These are phyloP conservation scores for Paramisgurnus dabryanus DNA, from an alignment of 2,113 vertebrate genomes.

Conservation along the genomic window DNA sequence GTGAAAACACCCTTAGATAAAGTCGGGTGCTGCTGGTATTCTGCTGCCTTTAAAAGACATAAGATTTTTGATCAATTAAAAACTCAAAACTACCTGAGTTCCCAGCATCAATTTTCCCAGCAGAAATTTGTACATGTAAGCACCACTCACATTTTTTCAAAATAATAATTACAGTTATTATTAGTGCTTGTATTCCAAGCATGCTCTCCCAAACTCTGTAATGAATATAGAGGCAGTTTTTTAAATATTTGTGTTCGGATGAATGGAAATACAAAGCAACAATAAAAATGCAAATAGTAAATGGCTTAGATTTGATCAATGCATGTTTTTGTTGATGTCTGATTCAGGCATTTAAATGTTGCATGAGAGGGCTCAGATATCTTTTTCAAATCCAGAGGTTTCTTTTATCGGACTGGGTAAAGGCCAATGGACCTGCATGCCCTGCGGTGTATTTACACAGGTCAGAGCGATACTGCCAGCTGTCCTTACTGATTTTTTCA, in stretches of 20 bases:
- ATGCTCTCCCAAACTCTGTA: neutral
- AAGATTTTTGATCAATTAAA: too few relatives aligned
- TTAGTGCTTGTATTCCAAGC: neutral
- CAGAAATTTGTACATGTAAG: too few relatives aligned
- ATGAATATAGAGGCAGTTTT: neutral
- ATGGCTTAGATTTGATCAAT: slow-evolving; percentile 23
- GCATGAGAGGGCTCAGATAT: slow-evolving; percentile 7
- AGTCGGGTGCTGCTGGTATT: too few relatives aligned
- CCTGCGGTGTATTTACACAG: neutral
- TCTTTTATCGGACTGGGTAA: neutral
- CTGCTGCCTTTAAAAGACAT: too few relatives aligned
- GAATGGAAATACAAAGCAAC: slow-evolving; percentile 27
- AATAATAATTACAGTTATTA: too few relatives aligned
- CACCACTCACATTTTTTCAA: too few relatives aligned
- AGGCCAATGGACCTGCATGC: neutral
- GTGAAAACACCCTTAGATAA: too few relatives aligned
- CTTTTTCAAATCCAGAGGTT: slow-evolving; percentile 2
- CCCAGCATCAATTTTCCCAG: too few relatives aligned
- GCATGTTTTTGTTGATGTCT: slow-evolving; percentile 2
- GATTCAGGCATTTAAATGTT: slow-evolving; percentile 4
- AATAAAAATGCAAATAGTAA: slow-evolving; percentile 35
- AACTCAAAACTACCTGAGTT: too few relatives aligned
- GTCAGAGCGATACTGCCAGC: neutral
- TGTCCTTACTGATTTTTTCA: slow-evolving; percentile 8
- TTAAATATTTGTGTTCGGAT: slow-evolving; percentile 19